These are phyloP conservation scores for Marasmarcha lunaedactyla DNA, from an alignment of 2,888 invertebrate species.

Conservation along the genomic window DNA sequence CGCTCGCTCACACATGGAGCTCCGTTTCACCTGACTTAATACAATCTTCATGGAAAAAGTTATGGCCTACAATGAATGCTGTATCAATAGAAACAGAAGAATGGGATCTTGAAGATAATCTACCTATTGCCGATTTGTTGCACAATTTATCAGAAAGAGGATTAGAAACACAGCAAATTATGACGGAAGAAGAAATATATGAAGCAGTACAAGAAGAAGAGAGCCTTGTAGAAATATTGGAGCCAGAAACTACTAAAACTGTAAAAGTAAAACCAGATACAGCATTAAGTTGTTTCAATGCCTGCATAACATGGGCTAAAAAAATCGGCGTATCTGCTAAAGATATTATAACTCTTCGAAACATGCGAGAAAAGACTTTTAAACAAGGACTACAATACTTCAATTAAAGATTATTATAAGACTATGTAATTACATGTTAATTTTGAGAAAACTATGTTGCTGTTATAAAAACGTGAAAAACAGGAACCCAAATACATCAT, in stretches of 20 bases:
- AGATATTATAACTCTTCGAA: slow-evolving; percentile 21
- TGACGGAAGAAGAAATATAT: slow-evolving; percentile 10
- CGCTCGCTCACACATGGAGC: slow-evolving; percentile 22
- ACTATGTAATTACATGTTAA: slow-evolving; percentile 13
- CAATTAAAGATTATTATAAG: slow-evolving; percentile 19
- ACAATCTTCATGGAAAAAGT: slow-evolving; percentile 22
- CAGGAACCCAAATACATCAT: slow-evolving; percentile 9
- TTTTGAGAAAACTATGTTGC: background rate
- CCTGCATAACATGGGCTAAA: slow-evolving; percentile 23
- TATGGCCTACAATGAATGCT: slow-evolving; percentile 21
- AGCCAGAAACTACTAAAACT: slow-evolving; percentile 16
- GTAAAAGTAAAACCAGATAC: slow-evolving; percentile 15
- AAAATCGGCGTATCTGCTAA: slow-evolving; percentile 20
- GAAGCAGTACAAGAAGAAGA: slow-evolving; percentile 14
- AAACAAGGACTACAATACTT: slow-evolving; percentile 19
- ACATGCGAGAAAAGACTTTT: slow-evolving; percentile 20
- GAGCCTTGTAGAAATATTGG: slow-evolving; percentile 16
- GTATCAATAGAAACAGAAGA: slow-evolving; percentile 18
- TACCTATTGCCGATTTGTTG: slow-evolving; percentile 19
- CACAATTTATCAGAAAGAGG: slow-evolving; percentile 21
- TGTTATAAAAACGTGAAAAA: background rate
- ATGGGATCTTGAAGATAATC: slow-evolving; percentile 19
- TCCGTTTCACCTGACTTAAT: slow-evolving; percentile 18
- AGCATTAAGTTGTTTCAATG: slow-evolving; percentile 23
- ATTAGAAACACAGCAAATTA: slow-evolving; percentile 21